Evolutionary conservation across 1,140 invertebrate genomes (phyloP).

Genomic region (Danaus melanippus): DNA sequence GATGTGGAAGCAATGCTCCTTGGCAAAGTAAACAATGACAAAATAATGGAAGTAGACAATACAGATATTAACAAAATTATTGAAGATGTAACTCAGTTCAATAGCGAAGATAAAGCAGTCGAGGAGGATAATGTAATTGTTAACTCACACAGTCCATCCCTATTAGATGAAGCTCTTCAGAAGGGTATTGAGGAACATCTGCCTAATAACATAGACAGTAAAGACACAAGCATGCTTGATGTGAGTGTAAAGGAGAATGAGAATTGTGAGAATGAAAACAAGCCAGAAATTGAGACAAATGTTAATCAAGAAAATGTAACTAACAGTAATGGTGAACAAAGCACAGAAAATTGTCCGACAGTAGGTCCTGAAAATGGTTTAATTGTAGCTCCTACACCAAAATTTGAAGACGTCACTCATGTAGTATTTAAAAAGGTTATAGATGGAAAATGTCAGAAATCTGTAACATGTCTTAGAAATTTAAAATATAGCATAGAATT

Average conservation of each 20-base stretch:
- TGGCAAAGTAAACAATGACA: conserved; percentile 35
- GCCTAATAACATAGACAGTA: conserved; percentile 14
- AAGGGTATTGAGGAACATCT: conserved; percentile 57
- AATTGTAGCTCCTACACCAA: conserved; percentile 19
- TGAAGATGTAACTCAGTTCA: conserved; percentile 40
- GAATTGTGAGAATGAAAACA: too few species aligned
- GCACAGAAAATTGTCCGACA: conserved; percentile 3
- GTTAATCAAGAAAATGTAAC: conserved; percentile 6
- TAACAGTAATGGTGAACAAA: conserved; percentile 4
- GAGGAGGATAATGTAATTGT: conserved; percentile 25
- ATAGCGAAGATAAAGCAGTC: conserved; percentile 23
- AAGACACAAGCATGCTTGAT: neutral
- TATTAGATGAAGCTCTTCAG: conserved; percentile 55
- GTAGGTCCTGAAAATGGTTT: conserved; percentile 6
- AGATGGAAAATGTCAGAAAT: conserved; percentile 51
- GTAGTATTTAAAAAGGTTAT: conserved; percentile 59
- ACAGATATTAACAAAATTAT: conserved; percentile 45
- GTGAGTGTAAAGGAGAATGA: too few species aligned
- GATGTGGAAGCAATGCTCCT: conserved; percentile 67
- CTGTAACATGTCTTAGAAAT: conserved; percentile 61
- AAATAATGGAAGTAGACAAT: conserved; percentile 48
- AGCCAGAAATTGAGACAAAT: too few species aligned
- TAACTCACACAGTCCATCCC: conserved; percentile 55
- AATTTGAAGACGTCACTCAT: conserved; percentile 40
- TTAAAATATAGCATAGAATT: conserved; percentile 62